phyloP scores from a whole-genome alignment of 2,113 vertebrate genomes.

The Podiceps cristatus region DNA sequence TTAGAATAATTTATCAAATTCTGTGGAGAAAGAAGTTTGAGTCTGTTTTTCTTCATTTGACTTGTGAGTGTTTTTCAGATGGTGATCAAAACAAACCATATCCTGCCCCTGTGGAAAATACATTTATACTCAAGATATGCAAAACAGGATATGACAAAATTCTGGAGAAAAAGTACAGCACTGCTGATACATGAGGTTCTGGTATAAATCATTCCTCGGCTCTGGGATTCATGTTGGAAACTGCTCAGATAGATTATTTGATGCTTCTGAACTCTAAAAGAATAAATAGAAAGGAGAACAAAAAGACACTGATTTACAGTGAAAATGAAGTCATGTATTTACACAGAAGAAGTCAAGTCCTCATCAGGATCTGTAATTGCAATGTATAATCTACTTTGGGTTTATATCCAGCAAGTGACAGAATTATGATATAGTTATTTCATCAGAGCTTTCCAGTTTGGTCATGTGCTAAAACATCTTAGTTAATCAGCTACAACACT shows the following conservation, averaged over 20 bases:
- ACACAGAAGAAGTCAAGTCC: not conserved
- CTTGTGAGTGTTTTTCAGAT: conserved; percentile 39
- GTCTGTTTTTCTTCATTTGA: conserved; percentile 66
- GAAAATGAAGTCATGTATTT: conserved; percentile 44
- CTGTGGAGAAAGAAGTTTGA: conserved; percentile 9
- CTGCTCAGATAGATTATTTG: conserved; percentile 34
- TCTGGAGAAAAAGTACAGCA: conserved; percentile 42
- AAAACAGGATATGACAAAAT: conserved; percentile 73
- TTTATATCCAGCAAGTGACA: not conserved
- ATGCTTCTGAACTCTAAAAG: conserved; percentile 34
- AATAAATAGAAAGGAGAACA: conserved; percentile 28
- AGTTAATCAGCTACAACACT: not conserved
- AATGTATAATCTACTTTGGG: not conserved
- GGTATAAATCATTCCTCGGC: conserved; percentile 64
- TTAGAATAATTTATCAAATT: conserved; percentile 33
- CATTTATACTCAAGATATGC: conserved; percentile 68
- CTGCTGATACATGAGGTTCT: conserved; percentile 54
- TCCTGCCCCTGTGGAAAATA: conserved; percentile 67
- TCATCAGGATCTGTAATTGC: conserved; percentile 7
- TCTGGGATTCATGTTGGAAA: conserved; percentile 56
- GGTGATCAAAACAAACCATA: conserved; percentile 53
- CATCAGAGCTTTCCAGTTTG: not conserved
- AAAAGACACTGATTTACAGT: conserved; percentile 36
- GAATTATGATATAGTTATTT: not conserved
- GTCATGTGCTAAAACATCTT: not conserved